A percentile compares a stretch with the other conserved stretches of the same genome.
Evolutionary conservation across 2,797 vertebrate genomes (phyloP).

Genomic region (Bradypodion ventrale): DNA sequence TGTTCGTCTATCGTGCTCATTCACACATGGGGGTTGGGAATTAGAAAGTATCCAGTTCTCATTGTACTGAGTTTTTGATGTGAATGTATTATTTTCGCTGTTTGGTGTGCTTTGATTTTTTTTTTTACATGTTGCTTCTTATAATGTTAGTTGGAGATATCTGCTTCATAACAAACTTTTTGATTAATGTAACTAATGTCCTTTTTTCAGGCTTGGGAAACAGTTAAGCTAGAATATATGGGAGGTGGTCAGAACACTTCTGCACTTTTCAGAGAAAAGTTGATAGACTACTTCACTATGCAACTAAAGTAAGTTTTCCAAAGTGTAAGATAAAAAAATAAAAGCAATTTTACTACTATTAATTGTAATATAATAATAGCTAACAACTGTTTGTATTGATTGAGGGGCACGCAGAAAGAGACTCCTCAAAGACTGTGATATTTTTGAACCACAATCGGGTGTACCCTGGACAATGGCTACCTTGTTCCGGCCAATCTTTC

Average conservation of each 20-base stretch:
- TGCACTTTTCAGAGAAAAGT: constrained; percentile 84
- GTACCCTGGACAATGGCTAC: too few relatives aligned
- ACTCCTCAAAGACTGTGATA: too few relatives aligned
- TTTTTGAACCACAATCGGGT: too few relatives aligned
- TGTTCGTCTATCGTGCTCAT: background rate
- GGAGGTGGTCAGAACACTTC: constrained; percentile 73
- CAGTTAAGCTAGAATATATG: constrained; percentile 88
- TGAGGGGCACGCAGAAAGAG: too few relatives aligned
- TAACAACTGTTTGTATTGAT: background rate
- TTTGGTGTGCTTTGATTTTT: accelerated
- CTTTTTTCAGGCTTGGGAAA: constrained; percentile 87
- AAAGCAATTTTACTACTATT: background rate
- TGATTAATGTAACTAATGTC: background rate
- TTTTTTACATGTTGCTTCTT: background rate
- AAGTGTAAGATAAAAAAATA: background rate
- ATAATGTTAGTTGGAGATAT: background rate
- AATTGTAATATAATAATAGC: background rate
- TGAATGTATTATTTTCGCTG: background rate
- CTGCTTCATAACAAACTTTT: background rate
- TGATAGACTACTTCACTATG: constrained; percentile 87
- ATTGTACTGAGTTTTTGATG: background rate
- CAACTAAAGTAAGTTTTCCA: constrained; percentile 82
- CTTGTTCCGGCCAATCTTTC: too few relatives aligned
- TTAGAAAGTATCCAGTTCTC: too few relatives aligned
- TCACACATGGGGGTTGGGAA: background rate